These are phyloP conservation scores for Chloroceryle aenea DNA, from an alignment of 2,113 vertebrate genomes.

Conservation along the genomic window DNA sequence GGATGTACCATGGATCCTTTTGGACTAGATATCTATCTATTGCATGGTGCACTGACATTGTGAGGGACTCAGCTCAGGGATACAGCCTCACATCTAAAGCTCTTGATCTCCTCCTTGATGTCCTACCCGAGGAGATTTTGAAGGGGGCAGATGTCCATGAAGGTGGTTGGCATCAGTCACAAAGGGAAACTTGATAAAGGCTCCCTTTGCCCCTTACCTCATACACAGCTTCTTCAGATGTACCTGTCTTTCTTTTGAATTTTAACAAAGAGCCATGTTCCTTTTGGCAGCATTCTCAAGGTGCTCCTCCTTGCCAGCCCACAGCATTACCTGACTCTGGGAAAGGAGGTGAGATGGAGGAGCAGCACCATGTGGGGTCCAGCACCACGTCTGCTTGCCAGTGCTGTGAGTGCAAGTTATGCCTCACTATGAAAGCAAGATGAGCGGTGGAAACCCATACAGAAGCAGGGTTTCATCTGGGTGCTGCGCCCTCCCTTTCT, in stretches of 20 bases:
- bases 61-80: background rate
- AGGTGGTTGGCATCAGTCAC: background rate
- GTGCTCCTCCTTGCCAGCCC: background rate
- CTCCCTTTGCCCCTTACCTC: background rate
- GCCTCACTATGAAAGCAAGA: background rate
- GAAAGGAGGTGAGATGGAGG: background rate
- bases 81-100: background rate
- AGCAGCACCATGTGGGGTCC: background rate
- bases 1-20: background rate
- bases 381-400: rapidly evolving
- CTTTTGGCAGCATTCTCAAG: background rate
- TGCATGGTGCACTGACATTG: background rate
- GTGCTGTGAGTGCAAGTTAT: background rate
- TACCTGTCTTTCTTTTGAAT: background rate
- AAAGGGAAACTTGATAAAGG: background rate
- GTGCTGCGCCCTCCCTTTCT: background rate
- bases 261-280: background rate
- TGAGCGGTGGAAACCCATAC: background rate
- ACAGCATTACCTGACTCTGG: background rate
- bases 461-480: background rate
- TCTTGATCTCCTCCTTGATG: background rate
- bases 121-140: background rate
- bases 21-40: background rate
- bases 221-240: background rate
- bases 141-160: rapidly evolving